These are phyloP conservation scores for Lithobates pipiens DNA, from an alignment of 2,797 vertebrate species.

Conservation along the genomic window DNA sequence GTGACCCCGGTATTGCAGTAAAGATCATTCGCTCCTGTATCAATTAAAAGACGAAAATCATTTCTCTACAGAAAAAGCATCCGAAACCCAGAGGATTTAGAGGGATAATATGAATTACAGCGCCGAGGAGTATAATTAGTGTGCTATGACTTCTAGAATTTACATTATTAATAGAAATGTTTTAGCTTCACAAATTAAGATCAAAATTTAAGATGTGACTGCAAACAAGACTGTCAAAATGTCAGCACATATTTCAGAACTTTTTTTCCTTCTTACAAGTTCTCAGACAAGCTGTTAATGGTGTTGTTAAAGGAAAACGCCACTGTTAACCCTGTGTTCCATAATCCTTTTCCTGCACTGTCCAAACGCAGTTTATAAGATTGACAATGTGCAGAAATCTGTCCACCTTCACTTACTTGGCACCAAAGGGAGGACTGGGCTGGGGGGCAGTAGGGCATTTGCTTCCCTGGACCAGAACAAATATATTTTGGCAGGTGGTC, in stretches of 20 bases:
- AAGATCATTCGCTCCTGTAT: slow-evolving; percentile 22
- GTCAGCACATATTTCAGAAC: not conserved
- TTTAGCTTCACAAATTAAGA: slow-evolving; percentile 15
- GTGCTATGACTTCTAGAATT: not conserved
- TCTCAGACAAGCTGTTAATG: slow-evolving; percentile 2
- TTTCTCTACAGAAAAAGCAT: not conserved
- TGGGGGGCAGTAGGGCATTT: too few species aligned
- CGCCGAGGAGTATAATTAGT: slow-evolving; percentile 14
- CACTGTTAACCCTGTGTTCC: too few species aligned
- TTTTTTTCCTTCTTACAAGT: not conserved
- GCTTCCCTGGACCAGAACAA: too few species aligned
- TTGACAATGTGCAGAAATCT: too few species aligned
- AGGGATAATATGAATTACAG: not conserved
- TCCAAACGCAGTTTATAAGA: too few species aligned
- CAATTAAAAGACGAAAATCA: slow-evolving; percentile 33
- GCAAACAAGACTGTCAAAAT: slow-evolving; percentile 3
- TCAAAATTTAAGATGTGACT: not conserved
- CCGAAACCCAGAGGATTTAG: not conserved
- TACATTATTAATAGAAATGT: slow-evolving; percentile 29
- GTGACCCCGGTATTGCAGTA: slow-evolving; percentile 15
- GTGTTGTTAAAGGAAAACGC: not conserved
- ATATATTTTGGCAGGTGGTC: too few species aligned
- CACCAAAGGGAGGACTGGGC: too few species aligned
- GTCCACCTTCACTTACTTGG: too few species aligned
- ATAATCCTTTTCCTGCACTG: too few species aligned